Base-by-base conservation (phyloP, 2,113 vertebrate genomes). In the Hystrix brachyura region DNA sequence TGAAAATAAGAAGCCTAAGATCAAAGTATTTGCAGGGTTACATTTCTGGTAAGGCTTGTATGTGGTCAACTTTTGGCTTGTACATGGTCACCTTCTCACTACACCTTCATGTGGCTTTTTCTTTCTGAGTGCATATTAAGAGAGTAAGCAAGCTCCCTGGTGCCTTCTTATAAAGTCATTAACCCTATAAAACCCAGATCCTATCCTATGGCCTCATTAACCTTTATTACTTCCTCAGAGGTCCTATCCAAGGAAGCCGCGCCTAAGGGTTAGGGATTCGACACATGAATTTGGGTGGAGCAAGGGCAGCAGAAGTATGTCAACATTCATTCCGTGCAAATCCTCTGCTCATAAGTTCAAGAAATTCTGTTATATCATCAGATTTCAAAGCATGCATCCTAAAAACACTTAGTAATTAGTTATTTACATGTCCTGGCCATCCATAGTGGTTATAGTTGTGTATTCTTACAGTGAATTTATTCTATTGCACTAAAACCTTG, bases 401-500 rank as follows among this genome's bases (percentile, higher is more conserved):
- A 81, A 86, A 10, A 81, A 80, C 4, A 55, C 32, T 71, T 25
- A 48, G 25, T 78, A 43, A 91, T 87, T 57, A 83, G 27, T 88
- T 88, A 79, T 57, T 13, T 4, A 17, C 17, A 46, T 84, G 29
- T 57, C 53, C 43, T 62, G 14, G 55, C 38, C 25, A 76, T 53
- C 90, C 93, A 29, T 4, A 15, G 32, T 18, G 11, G 55, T 84
- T 81, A 29, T 51, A 18, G 57, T 71, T 85, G 11, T 8, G 71
- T 69, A 23, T 84, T 87, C 62, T 86, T 59, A 17, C 62, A 90
- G 38, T 29, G 64, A 80, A 65, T 74, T 81, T 96, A 79, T 72
- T 80, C 14, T 19, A 60, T 74, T 86, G 17, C 90, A 74, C 25
- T 65, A 43, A 87, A 74, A 43, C 59, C 46, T 48, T 91, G 59